Conservation (phyloP, 2,113 vertebrate species). For the Copsychus sechellarum region DNA sequence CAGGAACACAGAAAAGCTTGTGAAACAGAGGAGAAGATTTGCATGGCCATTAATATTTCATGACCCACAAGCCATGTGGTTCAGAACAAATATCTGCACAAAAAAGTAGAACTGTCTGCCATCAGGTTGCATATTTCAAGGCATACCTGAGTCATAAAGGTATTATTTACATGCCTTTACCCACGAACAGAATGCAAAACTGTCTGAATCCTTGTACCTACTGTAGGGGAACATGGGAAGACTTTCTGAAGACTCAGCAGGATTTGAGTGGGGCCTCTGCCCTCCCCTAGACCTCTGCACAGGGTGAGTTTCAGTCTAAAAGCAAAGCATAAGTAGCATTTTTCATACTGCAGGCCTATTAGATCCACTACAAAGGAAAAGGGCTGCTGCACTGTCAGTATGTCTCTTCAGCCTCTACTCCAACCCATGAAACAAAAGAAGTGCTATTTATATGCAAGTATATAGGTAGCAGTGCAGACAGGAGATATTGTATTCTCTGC, state of each 20-base stretch:
- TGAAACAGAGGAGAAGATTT: neutral
- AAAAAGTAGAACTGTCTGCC: neutral
- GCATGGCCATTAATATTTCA: constrained; percentile 31
- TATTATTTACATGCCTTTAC: constrained; percentile 4
- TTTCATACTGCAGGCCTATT: neutral
- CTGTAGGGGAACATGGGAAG: neutral
- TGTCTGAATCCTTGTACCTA: neutral
- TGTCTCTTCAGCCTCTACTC: neutral
- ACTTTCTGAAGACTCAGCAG: neutral
- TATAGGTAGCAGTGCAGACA: neutral
- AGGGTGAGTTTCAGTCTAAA: neutral
- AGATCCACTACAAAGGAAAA: neutral
- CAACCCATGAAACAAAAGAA: neutral
- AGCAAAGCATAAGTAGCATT: neutral
- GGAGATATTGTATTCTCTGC: neutral
- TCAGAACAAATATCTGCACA: constrained; percentile 28
- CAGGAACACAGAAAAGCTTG: constrained; percentile 5
- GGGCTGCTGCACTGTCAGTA: neutral
- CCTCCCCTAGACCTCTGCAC: neutral
- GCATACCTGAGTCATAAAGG: neutral
- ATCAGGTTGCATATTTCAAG: neutral
- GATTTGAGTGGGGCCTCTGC: neutral
- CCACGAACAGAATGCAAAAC: neutral
- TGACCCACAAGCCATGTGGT: neutral
- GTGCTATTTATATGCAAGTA: neutral